A percentile compares a stretch with the other conserved stretches of the same genome.
Conservation (phyloP, 2,888 invertebrate genomes). For the Drosophila prolongata region DNA sequence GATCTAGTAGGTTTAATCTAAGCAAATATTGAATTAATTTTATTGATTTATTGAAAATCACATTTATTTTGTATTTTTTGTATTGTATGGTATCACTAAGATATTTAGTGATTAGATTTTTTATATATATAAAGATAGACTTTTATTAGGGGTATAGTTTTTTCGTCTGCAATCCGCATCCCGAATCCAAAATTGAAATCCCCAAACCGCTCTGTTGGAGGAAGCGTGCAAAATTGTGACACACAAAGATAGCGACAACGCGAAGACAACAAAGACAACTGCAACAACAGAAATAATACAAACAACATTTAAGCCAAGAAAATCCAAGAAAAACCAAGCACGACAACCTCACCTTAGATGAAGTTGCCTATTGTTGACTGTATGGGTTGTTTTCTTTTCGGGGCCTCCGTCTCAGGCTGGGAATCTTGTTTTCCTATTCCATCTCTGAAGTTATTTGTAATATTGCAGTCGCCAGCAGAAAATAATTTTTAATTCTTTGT, state of each 20-base stretch:
- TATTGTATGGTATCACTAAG: background rate
- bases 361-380: constrained; percentile 45
- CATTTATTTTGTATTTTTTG: no score
- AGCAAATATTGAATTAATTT: no score
- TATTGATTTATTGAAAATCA: no score
- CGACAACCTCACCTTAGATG: constrained; percentile 56
- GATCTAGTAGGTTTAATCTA: background rate
- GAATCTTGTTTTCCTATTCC: constrained; percentile 29
- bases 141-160: background rate
- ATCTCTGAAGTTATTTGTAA: constrained; percentile 2
- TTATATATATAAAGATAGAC: background rate
- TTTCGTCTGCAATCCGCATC: constrained; percentile 39
- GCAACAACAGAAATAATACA: constrained; percentile 22
- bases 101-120: background rate
- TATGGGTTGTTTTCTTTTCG: constrained; percentile 20
- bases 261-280: constrained; percentile 34
- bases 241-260: constrained; percentile 73
- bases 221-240: constrained; percentile 77
- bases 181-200: constrained; percentile 12
- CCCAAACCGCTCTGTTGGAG: constrained; percentile 49
- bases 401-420: constrained; percentile 13
- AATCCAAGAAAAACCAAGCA: constrained; percentile 35
- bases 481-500: background rate
- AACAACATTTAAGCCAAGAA: constrained; percentile 29
- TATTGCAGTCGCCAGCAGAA: constrained; percentile 3